Evolutionary conservation across 2,888 invertebrate species (phyloP).

Genomic region (Drosophila crucigera): DNA sequence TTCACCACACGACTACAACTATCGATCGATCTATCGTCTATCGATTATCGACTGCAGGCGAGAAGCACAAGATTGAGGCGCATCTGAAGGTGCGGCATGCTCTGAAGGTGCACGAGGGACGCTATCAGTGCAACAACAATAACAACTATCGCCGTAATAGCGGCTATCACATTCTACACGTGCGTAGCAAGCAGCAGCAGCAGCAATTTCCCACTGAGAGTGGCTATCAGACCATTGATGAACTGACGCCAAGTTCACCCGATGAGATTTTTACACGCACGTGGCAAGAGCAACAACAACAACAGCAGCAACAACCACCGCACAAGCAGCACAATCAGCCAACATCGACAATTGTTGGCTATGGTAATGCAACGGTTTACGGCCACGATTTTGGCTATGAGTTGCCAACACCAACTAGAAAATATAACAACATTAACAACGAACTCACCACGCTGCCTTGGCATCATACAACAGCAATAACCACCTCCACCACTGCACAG

Average conservation of each 20-base stretch:
- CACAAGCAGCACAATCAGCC: slow-evolving; percentile 69
- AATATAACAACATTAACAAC: slow-evolving; percentile 36
- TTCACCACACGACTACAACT: slow-evolving; percentile 11
- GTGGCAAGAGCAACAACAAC: slow-evolving; percentile 67
- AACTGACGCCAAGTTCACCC: slow-evolving; percentile 77
- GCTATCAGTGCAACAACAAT: slow-evolving; percentile 83
- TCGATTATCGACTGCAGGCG: slow-evolving; percentile 71
- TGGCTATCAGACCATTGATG: slow-evolving; percentile 80
- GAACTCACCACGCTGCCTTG: slow-evolving; percentile 73
- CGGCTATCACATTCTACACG: slow-evolving; percentile 81
- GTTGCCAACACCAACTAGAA: slow-evolving; percentile 56
- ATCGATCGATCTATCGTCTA: not conserved
- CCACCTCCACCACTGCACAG: slow-evolving; percentile 6
- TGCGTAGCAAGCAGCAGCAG: slow-evolving; percentile 65
- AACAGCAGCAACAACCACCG: slow-evolving; percentile 29
- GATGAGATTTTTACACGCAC: slow-evolving; percentile 77
- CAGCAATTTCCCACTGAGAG: slow-evolving; percentile 70
- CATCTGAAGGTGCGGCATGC: slow-evolving; percentile 84
- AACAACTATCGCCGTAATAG: slow-evolving; percentile 69
- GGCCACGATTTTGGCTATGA: slow-evolving; percentile 37
- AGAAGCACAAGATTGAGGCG: slow-evolving; percentile 85
- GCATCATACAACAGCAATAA: slow-evolving; percentile 51
- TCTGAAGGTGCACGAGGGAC: slow-evolving; percentile 84
- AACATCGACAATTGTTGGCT: slow-evolving; percentile 17
- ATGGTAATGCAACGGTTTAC: slow-evolving; percentile 66